Evolutionary conservation across 1,140 invertebrate genomes (phyloP).

Genomic region (Leucophenga varia): DNA sequence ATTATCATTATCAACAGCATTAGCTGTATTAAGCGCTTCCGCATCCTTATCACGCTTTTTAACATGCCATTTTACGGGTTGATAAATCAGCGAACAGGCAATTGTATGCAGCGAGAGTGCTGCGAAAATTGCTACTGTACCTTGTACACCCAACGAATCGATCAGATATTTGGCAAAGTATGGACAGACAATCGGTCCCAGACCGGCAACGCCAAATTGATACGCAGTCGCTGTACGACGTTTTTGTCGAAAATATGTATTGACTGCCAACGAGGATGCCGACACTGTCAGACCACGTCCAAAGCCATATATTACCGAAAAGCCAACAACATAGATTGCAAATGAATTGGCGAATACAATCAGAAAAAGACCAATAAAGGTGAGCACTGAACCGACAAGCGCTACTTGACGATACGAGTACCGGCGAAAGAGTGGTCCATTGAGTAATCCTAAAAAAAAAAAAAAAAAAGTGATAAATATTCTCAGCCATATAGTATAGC

Average conservation of each 20-base stretch:
- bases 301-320: conserved; percentile 62
- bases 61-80: conserved; percentile 68
- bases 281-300: conserved; percentile 65
- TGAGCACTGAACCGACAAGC: conserved; percentile 61
- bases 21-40: conserved; percentile 25
- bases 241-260: conserved; percentile 64
- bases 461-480: not conserved
- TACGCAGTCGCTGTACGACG: conserved; percentile 62
- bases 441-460: conserved; percentile 61
- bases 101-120: conserved; percentile 63
- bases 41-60: conserved; percentile 53
- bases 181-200: conserved; percentile 63
- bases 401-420: conserved; percentile 66
- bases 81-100: conserved; percentile 62
- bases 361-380: conserved; percentile 61
- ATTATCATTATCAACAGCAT: conserved; percentile 18
- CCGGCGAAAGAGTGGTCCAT: conserved; percentile 66
- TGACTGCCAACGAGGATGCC: conserved; percentile 63
- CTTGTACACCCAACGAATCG: conserved; percentile 59
- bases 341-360: conserved; percentile 63
- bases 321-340: conserved; percentile 62
- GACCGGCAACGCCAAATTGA: conserved; percentile 62
- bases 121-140: conserved; percentile 61
- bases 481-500: no score
- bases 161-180: conserved; percentile 61